Evolutionary conservation across 2,113 vertebrate genomes (phyloP).

Genomic region (Scomber japonicus): DNA sequence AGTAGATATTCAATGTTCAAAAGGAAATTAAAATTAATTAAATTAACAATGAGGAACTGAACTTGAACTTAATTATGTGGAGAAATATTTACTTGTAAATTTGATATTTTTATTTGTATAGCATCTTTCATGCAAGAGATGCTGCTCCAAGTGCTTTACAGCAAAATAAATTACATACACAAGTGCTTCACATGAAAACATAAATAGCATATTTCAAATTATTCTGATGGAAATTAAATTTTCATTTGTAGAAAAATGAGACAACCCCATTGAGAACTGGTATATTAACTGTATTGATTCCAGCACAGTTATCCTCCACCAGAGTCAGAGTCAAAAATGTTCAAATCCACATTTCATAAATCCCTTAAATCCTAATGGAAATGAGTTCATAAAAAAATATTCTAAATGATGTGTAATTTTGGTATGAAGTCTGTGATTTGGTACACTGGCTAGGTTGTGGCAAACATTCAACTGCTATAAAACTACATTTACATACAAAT

Average conservation of each 20-base stretch:
- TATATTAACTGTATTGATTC: not conserved
- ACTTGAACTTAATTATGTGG: not conserved
- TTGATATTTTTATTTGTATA: too few relatives aligned
- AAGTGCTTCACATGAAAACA: too few relatives aligned
- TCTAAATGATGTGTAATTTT: not conserved
- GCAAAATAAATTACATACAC: too few relatives aligned
- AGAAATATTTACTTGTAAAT: not conserved
- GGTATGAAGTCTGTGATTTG: not conserved
- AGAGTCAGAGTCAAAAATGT: not conserved
- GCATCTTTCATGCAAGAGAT: too few relatives aligned
- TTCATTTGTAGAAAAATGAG: not conserved
- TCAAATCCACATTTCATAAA: not conserved
- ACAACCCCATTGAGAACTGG: not conserved
- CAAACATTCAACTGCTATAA: slow-evolving; percentile 4
- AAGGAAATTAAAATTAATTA: too few relatives aligned
- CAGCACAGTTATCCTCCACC: not conserved
- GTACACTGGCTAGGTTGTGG: not conserved
- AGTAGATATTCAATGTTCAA: too few relatives aligned
- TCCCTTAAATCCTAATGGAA: not conserved
- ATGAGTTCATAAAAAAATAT: not conserved
- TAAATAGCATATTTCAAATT: too few relatives aligned
- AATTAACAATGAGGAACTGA: too few relatives aligned
- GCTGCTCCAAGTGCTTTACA: too few relatives aligned
- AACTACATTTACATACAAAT: not conserved
- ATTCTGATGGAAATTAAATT: too few relatives aligned